Evolutionary conservation across 2,113 vertebrate genomes (phyloP), one percentile per base, ranked within the genome.

Genomic region (Eulacestoma nigropectus): DNA sequence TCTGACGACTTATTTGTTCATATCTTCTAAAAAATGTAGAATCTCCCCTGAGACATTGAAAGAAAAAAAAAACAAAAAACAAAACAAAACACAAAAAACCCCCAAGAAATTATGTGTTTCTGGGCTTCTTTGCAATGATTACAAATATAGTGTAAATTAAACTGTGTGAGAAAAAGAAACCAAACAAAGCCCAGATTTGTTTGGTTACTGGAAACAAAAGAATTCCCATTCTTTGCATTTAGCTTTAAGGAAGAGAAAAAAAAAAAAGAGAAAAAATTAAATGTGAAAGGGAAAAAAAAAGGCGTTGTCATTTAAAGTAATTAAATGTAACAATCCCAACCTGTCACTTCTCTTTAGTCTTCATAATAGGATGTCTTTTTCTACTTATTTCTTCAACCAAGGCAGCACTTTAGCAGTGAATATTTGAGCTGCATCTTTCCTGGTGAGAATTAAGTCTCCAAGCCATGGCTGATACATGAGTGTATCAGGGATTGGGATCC

Each of bases 1-100:
- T 73, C 44, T 82, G 75, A 87, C 3, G 4, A 88, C 65, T 95
- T 94, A 89, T 88, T 97, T 95, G 77, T 86, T 91, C 75, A 75
- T 19, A 80, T 77, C 29, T 79, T 91, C 62, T 84, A 13, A 90
- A 85, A 89, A 89, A 76, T 53, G 32, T 46, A 55, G 60, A 55
- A 33, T 88, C 55, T 90, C 74, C 33, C 25, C 53, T 18, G 59
- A 94, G 90, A 83, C 5, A 30, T 57, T 62, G 16, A 86, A 87
- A 26, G 23, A 6, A 91, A 39, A 70, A n/a, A 80, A 88, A 84
- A 33, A 91, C 90, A 37, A 30, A 84, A 92, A 23, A 75, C 82
- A 65, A 35, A 88, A 9, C 37, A n/a, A n/a, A n/a, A n/a, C n/a
- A n/a, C n/a, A n/a, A n/a, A n/a, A n/a, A n/a, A n/a, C n/a, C n/a